Evolutionary conservation across 2,797 vertebrate genomes (phyloP), one percentile per base, ranked within the genome.

Genomic region (Lutra lutra): DNA sequence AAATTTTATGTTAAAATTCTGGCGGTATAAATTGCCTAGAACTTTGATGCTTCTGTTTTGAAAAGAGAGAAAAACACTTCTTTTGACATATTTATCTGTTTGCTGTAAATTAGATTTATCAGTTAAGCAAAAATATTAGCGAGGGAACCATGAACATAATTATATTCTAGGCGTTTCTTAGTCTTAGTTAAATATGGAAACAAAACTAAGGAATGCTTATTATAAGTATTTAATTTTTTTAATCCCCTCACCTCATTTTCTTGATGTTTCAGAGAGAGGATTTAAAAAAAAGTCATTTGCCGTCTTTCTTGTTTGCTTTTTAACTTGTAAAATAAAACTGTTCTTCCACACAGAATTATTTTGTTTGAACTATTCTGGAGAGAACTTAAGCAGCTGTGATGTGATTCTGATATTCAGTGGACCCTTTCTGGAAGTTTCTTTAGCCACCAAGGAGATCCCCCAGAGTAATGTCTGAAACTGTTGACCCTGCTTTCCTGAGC

Each of bases 401-500:
- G 32, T 8, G 29, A 73, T 58, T 95, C 43, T 68, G 29, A 56
- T 56, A 79, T n/a, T 68, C 20, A 9, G 29, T 82, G 68, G n/a
- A 20, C 32, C 20, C 40, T 48, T 93, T 89, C 54, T 97, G 80
- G 79, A 94, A 79, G n/a, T 93, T 75, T 86, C 68, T 77, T 75
- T 60, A 86, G 35, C 51, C 82, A 77, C 56, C 62, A 78, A 51
- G 75, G 43, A 92, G 72, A 8, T 7, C 17, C 27, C 90, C 72
- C 35, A 88, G 73, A 80, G n/a, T 21, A 23, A n/a, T 2, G 43
- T 38, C 64, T n/a, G 27, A 51, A 43, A 68, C 17, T 18, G 3
- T 25, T 64, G 40, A 86, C 40, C 91, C 66, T 35, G 43, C 7
- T 78, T 48, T 83, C n/a, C 15, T 66, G 18, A 56, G 18, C 29